Percentiles rank a stretch among this genome's conserved stretches.
phyloP scores from a whole-genome alignment of 2,797 vertebrate genomes.

The Liparis tanakae region DNA sequence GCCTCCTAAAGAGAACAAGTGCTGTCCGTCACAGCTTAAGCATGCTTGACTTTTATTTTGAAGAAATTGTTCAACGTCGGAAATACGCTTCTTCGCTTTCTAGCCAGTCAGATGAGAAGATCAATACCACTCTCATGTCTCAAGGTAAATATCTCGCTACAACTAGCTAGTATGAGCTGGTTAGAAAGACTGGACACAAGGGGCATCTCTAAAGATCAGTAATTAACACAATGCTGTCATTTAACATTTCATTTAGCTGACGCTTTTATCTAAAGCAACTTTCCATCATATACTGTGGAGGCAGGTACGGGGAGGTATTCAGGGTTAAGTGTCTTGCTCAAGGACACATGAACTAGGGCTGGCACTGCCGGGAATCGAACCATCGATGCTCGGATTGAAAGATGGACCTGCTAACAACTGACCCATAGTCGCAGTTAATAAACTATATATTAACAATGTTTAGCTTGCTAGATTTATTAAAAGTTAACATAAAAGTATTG shows the following conservation, averaged over 20 bases:
- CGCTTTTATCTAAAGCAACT: too few relatives aligned
- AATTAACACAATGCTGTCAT: not conserved
- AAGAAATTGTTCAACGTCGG: constrained; percentile 9
- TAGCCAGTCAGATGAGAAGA: not conserved
- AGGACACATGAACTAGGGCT: too few relatives aligned
- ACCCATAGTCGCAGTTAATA: not conserved
- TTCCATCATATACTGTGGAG: too few relatives aligned
- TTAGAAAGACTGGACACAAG: not conserved
- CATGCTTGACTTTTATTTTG: constrained; percentile 81
- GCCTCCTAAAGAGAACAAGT: constrained; percentile 74
- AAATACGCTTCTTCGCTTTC: not conserved
- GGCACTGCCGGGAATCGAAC: too few relatives aligned
- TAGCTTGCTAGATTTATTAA: not conserved
- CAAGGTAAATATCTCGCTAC: not conserved
- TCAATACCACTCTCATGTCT: not conserved
- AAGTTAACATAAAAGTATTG: not conserved
- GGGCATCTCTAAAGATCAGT: not conserved
- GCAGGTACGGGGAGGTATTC: too few relatives aligned
- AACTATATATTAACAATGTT: not conserved
- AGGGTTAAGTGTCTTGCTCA: too few relatives aligned
- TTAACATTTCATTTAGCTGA: too few relatives aligned
- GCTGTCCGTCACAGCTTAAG: constrained; percentile 74
- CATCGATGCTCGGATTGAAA: too few relatives aligned
- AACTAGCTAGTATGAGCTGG: not conserved
- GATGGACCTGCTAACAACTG: too few relatives aligned